A percentile compares a stretch with the other conserved stretches of the same genome.
phyloP scores from a whole-genome alignment of 2,113 vertebrate genomes.

The Zosterops borbonicus region DNA sequence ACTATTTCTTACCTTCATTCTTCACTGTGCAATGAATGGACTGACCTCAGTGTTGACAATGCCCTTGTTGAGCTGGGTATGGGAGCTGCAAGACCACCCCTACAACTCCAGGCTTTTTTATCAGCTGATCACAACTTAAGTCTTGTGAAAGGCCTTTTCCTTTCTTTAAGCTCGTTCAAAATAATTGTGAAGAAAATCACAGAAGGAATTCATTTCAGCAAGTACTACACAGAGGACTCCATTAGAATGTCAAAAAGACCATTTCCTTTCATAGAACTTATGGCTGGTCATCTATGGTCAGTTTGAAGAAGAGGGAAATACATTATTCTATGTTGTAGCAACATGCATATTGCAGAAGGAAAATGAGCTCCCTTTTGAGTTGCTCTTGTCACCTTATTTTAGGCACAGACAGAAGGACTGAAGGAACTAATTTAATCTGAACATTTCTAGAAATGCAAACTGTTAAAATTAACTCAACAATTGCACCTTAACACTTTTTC shows the following conservation, averaged over 20 bases:
- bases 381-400: neutral
- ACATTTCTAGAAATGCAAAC: neutral
- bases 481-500: neutral
- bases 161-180: neutral
- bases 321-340: neutral
- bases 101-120: neutral
- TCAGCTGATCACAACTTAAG: neutral
- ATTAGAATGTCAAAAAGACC: neutral
- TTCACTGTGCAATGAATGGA: neutral
- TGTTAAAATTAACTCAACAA: neutral
- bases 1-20: neutral
- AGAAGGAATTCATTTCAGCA: neutral
- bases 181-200: neutral
- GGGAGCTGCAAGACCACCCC: neutral
- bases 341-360: neutral
- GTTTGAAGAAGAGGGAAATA: neutral
- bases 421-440: neutral
- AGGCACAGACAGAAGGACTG: neutral
- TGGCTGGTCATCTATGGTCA: neutral
- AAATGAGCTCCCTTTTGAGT: neutral
- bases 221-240: neutral
- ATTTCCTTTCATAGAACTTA: neutral
- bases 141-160: neutral
- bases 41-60: neutral
- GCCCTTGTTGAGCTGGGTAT: neutral